These are phyloP conservation scores for Zaprionus gabonicus DNA, from an alignment of 1,140 invertebrate genomes.

Conservation along the genomic window DNA sequence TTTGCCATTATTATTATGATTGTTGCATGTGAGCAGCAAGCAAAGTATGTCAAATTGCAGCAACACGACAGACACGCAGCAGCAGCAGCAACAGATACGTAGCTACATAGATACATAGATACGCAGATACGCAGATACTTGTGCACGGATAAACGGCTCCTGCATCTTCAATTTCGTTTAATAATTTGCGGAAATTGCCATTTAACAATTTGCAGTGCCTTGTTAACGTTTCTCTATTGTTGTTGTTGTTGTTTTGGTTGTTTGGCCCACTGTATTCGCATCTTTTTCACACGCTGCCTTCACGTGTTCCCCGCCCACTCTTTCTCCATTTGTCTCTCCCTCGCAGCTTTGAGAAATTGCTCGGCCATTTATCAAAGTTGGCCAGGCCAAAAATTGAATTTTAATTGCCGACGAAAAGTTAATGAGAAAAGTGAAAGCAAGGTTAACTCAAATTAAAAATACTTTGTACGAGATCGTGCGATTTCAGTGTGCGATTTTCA, in stretches of 20 bases:
- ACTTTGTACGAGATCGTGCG: constrained; percentile 27
- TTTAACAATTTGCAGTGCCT: constrained; percentile 76
- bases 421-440: constrained; percentile 83
- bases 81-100: constrained; percentile 1
- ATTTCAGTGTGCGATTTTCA: constrained; percentile 61
- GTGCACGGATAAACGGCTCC: constrained; percentile 61
- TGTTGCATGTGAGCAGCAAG: constrained; percentile 60
- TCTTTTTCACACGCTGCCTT: constrained; percentile 75
- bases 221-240: constrained; percentile 60
- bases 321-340: not conserved
- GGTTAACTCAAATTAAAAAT: constrained; percentile 78
- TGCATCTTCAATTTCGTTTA: constrained; percentile 80
- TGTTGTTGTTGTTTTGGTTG: constrained; percentile 9
- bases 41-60: constrained; percentile 82
- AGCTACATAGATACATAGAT: too few species aligned
- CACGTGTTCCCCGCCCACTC: not conserved
- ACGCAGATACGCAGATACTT: constrained; percentile 43
- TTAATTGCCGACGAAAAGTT: constrained; percentile 82
- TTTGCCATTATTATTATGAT: constrained; percentile 80
- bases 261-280: constrained; percentile 24
- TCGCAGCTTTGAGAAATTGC: constrained; percentile 55
- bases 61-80: constrained; percentile 63
- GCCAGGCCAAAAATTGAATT: constrained; percentile 75
- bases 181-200: constrained; percentile 83
- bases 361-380: constrained; percentile 69